These are phyloP conservation scores for Euwallacea similis DNA, from an alignment of 1,140 invertebrate species.

Conservation along the genomic window DNA sequence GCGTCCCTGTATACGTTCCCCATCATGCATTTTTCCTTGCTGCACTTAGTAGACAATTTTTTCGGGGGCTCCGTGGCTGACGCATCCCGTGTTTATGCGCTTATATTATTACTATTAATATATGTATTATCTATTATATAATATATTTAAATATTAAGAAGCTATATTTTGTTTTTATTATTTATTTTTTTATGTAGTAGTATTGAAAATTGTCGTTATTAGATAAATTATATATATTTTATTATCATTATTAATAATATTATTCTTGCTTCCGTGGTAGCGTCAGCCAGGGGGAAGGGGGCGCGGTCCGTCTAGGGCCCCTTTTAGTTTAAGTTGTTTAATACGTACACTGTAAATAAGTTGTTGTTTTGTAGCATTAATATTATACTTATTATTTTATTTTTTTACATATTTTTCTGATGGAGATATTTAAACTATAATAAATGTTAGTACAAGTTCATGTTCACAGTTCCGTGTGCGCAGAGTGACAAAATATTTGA, in stretches of 20 bases:
- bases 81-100: constrained; percentile 39
- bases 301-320: constrained; percentile 32
- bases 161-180: constrained; percentile 53
- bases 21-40: constrained; percentile 42
- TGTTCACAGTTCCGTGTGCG: constrained; percentile 51
- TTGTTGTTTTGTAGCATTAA: constrained; percentile 55
- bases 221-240: constrained; percentile 53
- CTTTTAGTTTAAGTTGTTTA: constrained; percentile 50
- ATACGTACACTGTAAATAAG: constrained; percentile 53
- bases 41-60: constrained; percentile 39
- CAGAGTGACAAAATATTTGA: constrained; percentile 52
- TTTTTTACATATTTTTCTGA: constrained; percentile 57
- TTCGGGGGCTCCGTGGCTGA: constrained; percentile 26
- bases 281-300: constrained; percentile 33
- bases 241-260: constrained; percentile 49
- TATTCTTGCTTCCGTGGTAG: constrained; percentile 38
- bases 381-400: constrained; percentile 56
- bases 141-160: constrained; percentile 49
- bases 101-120: constrained; percentile 46
- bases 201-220: constrained; percentile 51
- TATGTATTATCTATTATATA: constrained; percentile 39
- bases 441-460: constrained; percentile 55
- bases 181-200: constrained; percentile 50
- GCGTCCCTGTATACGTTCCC: too few relatives aligned
- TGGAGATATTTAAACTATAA: constrained; percentile 54